These are phyloP conservation scores for Poeciliopsis gracilis DNA, from an alignment of 2,797 vertebrate species.

Conservation along the genomic window DNA sequence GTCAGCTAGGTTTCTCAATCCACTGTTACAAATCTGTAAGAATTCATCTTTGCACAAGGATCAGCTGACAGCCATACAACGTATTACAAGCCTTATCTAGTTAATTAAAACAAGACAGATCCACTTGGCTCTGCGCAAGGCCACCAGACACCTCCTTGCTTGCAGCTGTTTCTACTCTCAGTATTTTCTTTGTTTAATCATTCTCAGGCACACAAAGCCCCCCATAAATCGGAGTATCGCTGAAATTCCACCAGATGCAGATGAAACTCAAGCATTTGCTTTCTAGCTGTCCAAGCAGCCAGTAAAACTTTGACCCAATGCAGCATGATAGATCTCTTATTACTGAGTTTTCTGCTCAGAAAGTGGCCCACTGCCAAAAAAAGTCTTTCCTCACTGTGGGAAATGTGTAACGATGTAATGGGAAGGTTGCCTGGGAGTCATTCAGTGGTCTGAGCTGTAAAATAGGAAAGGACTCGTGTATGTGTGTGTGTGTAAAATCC, in stretches of 20 bases:
- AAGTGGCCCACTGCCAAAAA: conserved; percentile 60
- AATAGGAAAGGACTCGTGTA: conserved; percentile 31
- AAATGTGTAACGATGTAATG: conserved; percentile 72
- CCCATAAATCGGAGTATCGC: conserved; percentile 43
- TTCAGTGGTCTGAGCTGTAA: conserved; percentile 45
- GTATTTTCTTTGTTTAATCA: conserved; percentile 22
- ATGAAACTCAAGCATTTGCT: conserved; percentile 23
- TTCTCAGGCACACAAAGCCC: conserved; percentile 27
- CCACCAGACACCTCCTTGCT: conserved; percentile 59
- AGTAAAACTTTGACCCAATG: conserved; percentile 39
- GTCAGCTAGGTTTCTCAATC: conserved; percentile 29
- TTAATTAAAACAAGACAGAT: conserved; percentile 44
- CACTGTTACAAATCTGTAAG: conserved; percentile 9
- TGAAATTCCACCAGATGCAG: conserved; percentile 41
- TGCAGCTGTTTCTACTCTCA: conserved; percentile 59
- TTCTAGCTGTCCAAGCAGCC: conserved; percentile 29
- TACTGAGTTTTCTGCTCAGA: conserved; percentile 40
- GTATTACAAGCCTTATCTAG: conserved; percentile 41
- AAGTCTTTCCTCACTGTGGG: conserved; percentile 51
- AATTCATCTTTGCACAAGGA: neutral
- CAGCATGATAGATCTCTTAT: conserved; percentile 39
- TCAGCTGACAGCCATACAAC: conserved; percentile 37
- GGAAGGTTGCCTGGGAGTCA: conserved; percentile 65
- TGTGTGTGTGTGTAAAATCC: conserved; percentile 25
- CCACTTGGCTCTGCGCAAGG: conserved; percentile 40